Base-by-base conservation (phyloP, 2,888 invertebrate species). In the Hemaris fuciformis region DNA sequence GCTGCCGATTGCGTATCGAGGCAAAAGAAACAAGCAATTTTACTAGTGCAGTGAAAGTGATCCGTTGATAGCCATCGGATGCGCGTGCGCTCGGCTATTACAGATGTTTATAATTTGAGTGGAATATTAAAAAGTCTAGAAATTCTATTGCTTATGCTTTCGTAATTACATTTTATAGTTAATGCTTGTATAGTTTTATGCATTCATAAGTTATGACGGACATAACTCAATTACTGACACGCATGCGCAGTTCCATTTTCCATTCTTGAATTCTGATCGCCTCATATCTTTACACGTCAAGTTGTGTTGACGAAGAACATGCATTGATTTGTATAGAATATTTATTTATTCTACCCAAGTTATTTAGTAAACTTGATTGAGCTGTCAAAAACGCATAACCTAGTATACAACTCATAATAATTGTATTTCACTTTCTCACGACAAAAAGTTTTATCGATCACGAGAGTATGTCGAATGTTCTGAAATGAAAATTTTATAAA, bases 31-130 rank as follows among this genome's bases (percentile, higher is more conserved):
- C 57, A 20, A 42, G 53, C 38, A 43, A 20, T 38, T 13, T 4
- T 27, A 53, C n/a, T 53, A 42, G 34, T 10, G 42, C 57, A 53
- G 66, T 66, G 66, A 66, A 66, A 66, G 66, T 60, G 41, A 57
- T 46, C 27, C 58, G 60, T 53, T 60, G 57, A 64, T 64, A 58
- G 45, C 53, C 25, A 27, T 59, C 59, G 61, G 59, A 63, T 57
- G 61, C 59, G 61, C 53, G 58, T 58, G 60, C 46, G 60, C 62
- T 27, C 27, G 56, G 38, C 60, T 60, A 62, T 60, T 53, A 59
- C 60, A 53, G 46, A 62, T 58, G 31, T 45, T 34, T 60, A 38
- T 31, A 53, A 18, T 18, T 10, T 18, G 53, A 53, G 27, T 53
- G 18, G 20, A 53, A 53, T 53, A 53, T 53, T 53, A 31, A 31